Conservation (phyloP, 2,113 vertebrate species). For the Oncorhynchus masou region DNA sequence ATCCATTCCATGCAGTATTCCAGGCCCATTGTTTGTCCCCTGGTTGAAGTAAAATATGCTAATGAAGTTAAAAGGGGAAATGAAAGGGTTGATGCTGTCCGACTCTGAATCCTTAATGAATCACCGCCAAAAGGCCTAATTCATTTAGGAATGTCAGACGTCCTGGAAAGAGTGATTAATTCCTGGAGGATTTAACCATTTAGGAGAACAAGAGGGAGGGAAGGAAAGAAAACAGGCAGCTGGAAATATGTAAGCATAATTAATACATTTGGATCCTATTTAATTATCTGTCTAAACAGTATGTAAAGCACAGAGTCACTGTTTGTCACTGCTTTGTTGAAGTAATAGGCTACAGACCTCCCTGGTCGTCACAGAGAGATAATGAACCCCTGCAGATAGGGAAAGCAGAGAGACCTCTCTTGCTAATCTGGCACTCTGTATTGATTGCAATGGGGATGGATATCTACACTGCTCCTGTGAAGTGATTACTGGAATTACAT, state of each 20-base stretch:
- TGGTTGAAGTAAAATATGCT: constrained; percentile 66
- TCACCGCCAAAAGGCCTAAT: constrained; percentile 64
- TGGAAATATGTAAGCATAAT: constrained; percentile 63
- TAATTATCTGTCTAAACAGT: constrained; percentile 62
- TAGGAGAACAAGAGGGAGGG: constrained; percentile 45
- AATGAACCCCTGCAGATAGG: neutral
- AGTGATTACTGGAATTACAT: too few species aligned
- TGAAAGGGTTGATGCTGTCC: constrained; percentile 52
- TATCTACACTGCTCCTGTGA: too few species aligned
- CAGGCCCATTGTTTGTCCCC: constrained; percentile 54
- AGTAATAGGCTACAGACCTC: constrained; percentile 28
- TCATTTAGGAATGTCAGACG: constrained; percentile 65
- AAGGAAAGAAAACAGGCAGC: constrained; percentile 37
- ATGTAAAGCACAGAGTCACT: constrained; percentile 40
- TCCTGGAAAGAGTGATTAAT: constrained; percentile 66
- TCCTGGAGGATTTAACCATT: constrained; percentile 68
- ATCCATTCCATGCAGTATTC: constrained; percentile 14
- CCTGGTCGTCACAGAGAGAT: constrained; percentile 13
- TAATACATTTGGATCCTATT: constrained; percentile 66
- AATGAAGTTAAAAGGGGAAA: constrained; percentile 70
- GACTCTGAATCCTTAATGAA: constrained; percentile 65
- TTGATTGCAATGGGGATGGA: constrained; percentile 12
- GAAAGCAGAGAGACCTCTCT: neutral
- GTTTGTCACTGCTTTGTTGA: constrained; percentile 57
- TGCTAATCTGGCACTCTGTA: neutral